Evolutionary conservation across 2,888 invertebrate genomes (phyloP).

Genomic region (Drosophila birchii): DNA sequence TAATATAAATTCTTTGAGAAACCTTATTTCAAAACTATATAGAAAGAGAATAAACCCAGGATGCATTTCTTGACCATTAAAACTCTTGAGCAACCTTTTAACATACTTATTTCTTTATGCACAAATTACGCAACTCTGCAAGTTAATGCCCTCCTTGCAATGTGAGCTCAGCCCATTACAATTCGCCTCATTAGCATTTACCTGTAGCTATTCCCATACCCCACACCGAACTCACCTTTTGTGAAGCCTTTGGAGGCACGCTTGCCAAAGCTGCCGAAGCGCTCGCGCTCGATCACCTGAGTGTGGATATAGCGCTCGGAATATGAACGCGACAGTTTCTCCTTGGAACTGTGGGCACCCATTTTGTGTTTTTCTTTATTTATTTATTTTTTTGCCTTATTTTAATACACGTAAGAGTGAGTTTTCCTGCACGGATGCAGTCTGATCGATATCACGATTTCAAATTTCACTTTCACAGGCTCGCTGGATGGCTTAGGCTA

Average conservation of each 20-base stretch:
- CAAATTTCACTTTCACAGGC: conserved; percentile 62
- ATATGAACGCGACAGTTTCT: conserved; percentile 88
- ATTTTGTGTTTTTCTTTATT: conserved; percentile 82
- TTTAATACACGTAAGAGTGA: conserved; percentile 10
- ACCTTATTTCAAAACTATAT: too few species aligned
- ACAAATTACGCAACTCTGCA: conserved; percentile 7
- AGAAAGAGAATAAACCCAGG: background rate
- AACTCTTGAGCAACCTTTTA: background rate
- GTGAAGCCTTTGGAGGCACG: conserved; percentile 85
- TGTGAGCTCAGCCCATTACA: conserved; percentile 16
- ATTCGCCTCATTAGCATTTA: conserved; percentile 13
- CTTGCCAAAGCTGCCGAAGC: conserved; percentile 89
- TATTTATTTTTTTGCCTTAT: conserved; percentile 4
- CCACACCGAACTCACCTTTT: conserved; percentile 62
- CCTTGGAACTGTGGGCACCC: conserved; percentile 92
- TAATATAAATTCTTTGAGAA: background rate
- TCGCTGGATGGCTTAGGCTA: conserved; percentile 26
- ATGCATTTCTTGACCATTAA: background rate
- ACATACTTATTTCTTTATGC: background rate
- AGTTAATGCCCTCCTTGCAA: conserved; percentile 11
- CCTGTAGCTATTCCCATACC: background rate
- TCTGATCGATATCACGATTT: conserved; percentile 44
- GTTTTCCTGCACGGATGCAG: conserved; percentile 25
- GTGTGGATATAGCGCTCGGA: conserved; percentile 86
- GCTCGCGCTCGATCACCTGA: conserved; percentile 88